Evolutionary conservation across 1,140 invertebrate species (phyloP).

Genomic region (Papilio helenus): DNA sequence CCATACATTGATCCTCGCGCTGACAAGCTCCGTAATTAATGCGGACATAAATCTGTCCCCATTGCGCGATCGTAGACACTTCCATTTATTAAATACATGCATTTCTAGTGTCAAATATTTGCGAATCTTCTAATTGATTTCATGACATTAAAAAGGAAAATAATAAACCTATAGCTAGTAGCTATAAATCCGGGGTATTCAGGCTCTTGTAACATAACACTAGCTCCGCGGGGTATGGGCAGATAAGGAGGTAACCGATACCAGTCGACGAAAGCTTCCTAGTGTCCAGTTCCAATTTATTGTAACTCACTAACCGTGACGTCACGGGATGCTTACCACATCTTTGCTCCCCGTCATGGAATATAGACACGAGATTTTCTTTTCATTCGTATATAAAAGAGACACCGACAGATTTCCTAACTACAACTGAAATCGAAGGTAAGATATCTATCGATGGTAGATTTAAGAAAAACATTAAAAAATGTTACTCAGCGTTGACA

Average conservation of each 20-base stretch:
- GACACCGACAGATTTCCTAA: no score
- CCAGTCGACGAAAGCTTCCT: conserved; percentile 45
- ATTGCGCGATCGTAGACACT: neutral
- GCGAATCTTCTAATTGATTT: neutral
- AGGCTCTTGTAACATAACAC: neutral
- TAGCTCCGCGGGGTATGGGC: neutral
- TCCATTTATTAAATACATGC: neutral
- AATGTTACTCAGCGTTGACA: no score
- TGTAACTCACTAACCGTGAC: neutral
- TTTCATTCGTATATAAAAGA: neutral
- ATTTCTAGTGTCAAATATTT: neutral
- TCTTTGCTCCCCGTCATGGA: neutral
- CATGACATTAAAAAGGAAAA: no score
- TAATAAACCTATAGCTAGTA: neutral
- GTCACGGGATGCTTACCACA: neutral
- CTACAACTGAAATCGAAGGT: no score
- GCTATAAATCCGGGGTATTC: neutral
- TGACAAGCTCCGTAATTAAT: conserved; percentile 16
- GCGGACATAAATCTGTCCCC: conserved; percentile 14
- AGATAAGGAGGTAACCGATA: conserved; percentile 49
- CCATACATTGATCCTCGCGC: conserved; percentile 27
- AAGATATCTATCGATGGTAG: no score
- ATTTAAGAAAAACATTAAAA: no score
- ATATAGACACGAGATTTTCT: neutral
- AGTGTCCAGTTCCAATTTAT: conserved; percentile 15